These are phyloP conservation scores for Brevimyrus niger DNA, from an alignment of 2,113 vertebrate genomes.

Conservation along the genomic window DNA sequence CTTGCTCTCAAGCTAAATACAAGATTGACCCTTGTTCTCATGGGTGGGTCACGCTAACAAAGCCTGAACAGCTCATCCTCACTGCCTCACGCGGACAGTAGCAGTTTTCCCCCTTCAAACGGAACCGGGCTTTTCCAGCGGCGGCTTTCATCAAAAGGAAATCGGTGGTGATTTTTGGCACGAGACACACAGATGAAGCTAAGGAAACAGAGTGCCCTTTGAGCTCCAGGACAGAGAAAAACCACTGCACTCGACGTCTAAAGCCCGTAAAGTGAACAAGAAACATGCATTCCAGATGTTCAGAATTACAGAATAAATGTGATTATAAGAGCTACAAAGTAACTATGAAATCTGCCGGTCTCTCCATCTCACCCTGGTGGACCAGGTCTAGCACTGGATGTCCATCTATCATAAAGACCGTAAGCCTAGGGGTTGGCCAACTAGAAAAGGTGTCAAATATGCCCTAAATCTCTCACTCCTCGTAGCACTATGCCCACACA, in stretches of 20 bases:
- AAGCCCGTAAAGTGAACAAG: slow-evolving; percentile 31
- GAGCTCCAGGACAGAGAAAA: slow-evolving; percentile 18
- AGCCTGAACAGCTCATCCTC: neutral
- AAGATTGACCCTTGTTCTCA: neutral
- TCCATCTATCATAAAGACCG: neutral
- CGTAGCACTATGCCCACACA: neutral
- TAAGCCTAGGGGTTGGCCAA: neutral
- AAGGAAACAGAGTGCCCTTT: neutral
- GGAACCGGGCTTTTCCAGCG: neutral
- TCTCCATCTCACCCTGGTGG: neutral
- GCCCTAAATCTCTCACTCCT: neutral
- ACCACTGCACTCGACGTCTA: slow-evolving; percentile 34
- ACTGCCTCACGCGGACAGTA: neutral
- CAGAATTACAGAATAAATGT: slow-evolving; percentile 58
- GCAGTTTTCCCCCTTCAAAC: neutral
- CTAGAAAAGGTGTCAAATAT: neutral
- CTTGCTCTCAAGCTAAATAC: neutral
- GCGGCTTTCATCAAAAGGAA: neutral
- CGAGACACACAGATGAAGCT: neutral
- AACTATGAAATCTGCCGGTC: slow-evolving; percentile 43
- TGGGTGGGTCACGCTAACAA: neutral
- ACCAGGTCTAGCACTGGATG: neutral
- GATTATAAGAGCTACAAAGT: slow-evolving; percentile 53
- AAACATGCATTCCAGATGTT: slow-evolving; percentile 57
- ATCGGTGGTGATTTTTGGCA: neutral